phyloP scores from a whole-genome alignment of 2,113 vertebrate species.

The Mirounga angustirostris region DNA sequence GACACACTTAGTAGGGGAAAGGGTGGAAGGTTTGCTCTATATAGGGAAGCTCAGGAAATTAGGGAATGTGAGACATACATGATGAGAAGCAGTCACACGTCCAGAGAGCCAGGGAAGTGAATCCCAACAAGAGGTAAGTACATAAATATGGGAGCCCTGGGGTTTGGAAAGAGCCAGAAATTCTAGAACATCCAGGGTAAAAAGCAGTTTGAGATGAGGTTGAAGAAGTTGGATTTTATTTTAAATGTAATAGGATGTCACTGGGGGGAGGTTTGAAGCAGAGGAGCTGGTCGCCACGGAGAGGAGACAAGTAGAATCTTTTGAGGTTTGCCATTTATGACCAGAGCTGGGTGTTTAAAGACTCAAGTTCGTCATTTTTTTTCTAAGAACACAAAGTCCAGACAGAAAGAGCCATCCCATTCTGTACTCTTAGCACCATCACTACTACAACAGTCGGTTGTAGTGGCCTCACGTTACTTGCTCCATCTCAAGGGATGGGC shows the following conservation, averaged over 20 bases:
- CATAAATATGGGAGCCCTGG: too few relatives aligned
- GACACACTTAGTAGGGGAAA: background rate
- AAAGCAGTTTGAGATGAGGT: background rate
- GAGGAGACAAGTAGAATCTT: background rate
- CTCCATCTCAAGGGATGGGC: background rate
- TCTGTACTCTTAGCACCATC: accelerated
- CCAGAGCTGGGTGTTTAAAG: background rate
- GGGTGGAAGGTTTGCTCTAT: background rate
- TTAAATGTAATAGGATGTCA: background rate
- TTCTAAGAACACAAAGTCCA: accelerated
- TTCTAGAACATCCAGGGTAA: background rate
- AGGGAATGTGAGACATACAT: background rate
- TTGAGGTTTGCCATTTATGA: background rate
- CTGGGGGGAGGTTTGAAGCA: background rate
- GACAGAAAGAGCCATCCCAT: accelerated
- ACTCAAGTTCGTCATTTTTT: background rate
- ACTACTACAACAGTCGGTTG: accelerated
- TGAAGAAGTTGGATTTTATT: background rate
- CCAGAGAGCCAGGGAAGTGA: background rate
- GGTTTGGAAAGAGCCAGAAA: background rate
- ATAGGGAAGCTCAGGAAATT: background rate
- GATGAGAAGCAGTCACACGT: accelerated
- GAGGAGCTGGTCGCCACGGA: background rate
- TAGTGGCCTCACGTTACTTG: background rate
- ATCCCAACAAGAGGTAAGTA: background rate